Conservation (phyloP, 1,140 invertebrate species). For the Frieseomelitta varia region DNA sequence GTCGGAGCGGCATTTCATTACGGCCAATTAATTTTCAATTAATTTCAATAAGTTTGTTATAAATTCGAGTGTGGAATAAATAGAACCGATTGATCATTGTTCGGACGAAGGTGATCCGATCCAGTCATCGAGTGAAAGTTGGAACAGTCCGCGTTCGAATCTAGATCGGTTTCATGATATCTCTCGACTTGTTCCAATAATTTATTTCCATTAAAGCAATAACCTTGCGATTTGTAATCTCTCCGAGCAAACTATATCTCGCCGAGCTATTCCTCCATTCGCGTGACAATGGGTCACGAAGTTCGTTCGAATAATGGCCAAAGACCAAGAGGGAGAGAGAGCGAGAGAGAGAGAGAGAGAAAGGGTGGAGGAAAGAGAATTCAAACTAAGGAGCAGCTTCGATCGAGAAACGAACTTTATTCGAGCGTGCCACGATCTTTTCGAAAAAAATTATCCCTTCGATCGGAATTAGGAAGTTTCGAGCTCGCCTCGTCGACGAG, state of each 20-base stretch:
- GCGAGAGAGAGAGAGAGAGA: too few relatives aligned
- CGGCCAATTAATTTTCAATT: constrained; percentile 17
- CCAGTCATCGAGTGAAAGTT: not conserved
- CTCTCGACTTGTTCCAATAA: constrained; percentile 19
- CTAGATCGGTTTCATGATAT: constrained; percentile 1
- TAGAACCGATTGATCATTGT: constrained; percentile 10
- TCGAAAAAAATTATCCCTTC: not conserved
- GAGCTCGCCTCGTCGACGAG: not conserved
- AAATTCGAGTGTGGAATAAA: not conserved
- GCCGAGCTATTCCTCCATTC: not conserved
- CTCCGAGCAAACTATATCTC: not conserved
- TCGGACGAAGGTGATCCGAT: not conserved
- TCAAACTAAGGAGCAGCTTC: not conserved
- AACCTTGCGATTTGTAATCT: constrained; percentile 27
- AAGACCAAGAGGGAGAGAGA: too few relatives aligned
- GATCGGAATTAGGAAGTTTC: constrained; percentile 13
- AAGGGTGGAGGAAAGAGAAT: not conserved
- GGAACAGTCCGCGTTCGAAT: not conserved
- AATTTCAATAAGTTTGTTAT: constrained; percentile 12
- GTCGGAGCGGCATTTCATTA: not conserved
- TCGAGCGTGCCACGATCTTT: not conserved
- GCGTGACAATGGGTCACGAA: not conserved
- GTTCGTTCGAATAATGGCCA: constrained; percentile 3
- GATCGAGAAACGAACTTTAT: not conserved
- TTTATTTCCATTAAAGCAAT: constrained; percentile 29